Conservation (phyloP, 2,113 vertebrate genomes). For the Brienomyrus brachyistius region DNA sequence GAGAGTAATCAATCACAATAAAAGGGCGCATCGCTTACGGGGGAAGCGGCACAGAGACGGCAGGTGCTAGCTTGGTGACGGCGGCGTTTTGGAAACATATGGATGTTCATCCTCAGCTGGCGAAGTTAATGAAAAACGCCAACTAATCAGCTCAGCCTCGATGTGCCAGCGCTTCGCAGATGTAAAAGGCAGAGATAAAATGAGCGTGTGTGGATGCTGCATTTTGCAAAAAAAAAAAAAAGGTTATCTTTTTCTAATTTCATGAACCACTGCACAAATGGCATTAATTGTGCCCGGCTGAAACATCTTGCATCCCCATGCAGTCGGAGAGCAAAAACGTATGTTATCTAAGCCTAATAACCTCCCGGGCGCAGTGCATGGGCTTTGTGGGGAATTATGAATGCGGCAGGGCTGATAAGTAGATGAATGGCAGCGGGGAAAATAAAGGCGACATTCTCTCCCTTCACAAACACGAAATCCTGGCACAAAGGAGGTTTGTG, state of each 20-base stretch:
- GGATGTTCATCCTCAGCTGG: neutral
- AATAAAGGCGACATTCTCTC: neutral
- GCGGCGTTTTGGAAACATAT: neutral
- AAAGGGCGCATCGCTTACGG: neutral
- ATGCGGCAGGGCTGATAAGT: neutral
- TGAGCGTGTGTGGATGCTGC: neutral
- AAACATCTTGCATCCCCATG: neutral
- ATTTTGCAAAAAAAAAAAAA: neutral
- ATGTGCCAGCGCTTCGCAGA: neutral
- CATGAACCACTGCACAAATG: slow-evolving; percentile 7
- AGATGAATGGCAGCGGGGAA: neutral
- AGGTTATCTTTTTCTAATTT: slow-evolving; percentile 3
- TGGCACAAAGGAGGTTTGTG: neutral
- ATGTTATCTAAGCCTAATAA: slow-evolving; percentile 1
- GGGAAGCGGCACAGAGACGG: neutral
- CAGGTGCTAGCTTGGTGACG: neutral
- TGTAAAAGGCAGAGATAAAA: neutral
- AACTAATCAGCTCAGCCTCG: neutral
- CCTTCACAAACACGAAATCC: neutral
- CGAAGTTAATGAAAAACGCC: neutral
- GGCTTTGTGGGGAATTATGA: neutral
- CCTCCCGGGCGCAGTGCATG: neutral
- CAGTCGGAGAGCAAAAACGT: neutral
- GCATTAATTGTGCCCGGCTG: neutral
- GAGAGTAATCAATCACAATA: neutral